Base-by-base conservation (phyloP, 1,140 invertebrate species). In the Trichonephila clavata region DNA sequence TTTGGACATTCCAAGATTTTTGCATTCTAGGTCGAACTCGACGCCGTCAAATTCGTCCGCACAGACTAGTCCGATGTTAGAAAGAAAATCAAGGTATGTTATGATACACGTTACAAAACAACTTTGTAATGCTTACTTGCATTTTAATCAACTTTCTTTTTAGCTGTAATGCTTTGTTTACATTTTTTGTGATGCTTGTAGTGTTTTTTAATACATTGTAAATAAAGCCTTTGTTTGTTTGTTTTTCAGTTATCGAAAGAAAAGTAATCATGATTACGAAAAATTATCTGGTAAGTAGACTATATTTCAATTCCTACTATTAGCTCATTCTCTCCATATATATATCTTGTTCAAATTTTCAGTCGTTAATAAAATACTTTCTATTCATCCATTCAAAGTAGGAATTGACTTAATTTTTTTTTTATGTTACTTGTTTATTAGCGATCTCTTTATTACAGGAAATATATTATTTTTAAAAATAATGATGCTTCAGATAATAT, bases 191-290 rank as follows among this genome's bases (percentile, higher is more conserved):
- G 24, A 8, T 18, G 0, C 21, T 68, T 24, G 65, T n/a, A 68
- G 16, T 68, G 16, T 8, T 8, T 10, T 1, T 68, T 1, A 39
- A 39, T 7, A 68, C 1, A 68, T 16, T 68, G 2, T 0, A 0
- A 8, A 13, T n/a, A 21, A 68, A 68, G 10, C 6, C 7, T 24
- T 68, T 68, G 24, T 65, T 21, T 20, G 10, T 60, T 86, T 63
- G n/a, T 50, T 68, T 87, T 87, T 71, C 20, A 89, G 86, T 18
- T 50, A 21, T 7, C 27, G 86, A 50, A 89, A 71, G 32, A 89
- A 89, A n/a, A 89, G 61, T 14, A 71, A 43, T 39, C 86, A 65
- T 71, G 86, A 89, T 18, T 89, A 89, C 50, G 86, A 89, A 89
- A 89, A 89, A 71, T 21, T 89, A 71, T 89, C 86, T 50, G 65